Percentiles rank a stretch among this genome's conserved stretches.
Evolutionary conservation across 2,113 vertebrate species (phyloP).

Genomic region (Ceratotherium simum): DNA sequence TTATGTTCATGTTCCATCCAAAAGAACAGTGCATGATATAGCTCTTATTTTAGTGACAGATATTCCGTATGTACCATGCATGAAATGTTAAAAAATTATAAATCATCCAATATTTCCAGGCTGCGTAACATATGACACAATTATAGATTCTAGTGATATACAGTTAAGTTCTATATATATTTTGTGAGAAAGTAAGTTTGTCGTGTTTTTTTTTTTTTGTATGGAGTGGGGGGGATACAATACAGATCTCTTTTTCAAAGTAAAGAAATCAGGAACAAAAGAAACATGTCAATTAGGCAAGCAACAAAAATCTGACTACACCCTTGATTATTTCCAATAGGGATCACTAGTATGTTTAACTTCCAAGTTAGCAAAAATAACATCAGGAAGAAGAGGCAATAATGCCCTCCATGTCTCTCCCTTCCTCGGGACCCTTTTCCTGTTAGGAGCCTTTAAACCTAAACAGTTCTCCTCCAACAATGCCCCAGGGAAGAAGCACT

Average conservation of each 20-base stretch:
- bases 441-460: not conserved
- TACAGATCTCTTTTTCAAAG: not conserved
- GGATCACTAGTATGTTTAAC: not conserved
- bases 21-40: constrained; percentile 38
- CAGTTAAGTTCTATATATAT: not conserved
- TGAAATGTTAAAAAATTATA: constrained; percentile 4
- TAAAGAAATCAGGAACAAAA: not conserved
- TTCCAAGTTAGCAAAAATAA: not conserved
- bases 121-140: not conserved
- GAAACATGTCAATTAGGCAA: not conserved
- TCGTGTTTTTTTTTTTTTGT: not conserved
- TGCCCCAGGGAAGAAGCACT: not conserved
- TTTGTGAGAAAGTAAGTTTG: not conserved
- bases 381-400: not conserved
- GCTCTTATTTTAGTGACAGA: constrained; percentile 20
- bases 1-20: constrained; percentile 31
- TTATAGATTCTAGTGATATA: not conserved
- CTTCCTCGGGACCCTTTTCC: not conserved
- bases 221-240: not conserved
- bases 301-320: not conserved
- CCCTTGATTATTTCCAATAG: not conserved
- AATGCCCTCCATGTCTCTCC: not conserved
- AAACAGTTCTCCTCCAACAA: not conserved
- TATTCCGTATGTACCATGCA: not conserved
- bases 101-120: not conserved